These are phyloP conservation scores for Gymnodraco acuticeps DNA, from an alignment of 2,797 vertebrate genomes.

Conservation along the genomic window DNA sequence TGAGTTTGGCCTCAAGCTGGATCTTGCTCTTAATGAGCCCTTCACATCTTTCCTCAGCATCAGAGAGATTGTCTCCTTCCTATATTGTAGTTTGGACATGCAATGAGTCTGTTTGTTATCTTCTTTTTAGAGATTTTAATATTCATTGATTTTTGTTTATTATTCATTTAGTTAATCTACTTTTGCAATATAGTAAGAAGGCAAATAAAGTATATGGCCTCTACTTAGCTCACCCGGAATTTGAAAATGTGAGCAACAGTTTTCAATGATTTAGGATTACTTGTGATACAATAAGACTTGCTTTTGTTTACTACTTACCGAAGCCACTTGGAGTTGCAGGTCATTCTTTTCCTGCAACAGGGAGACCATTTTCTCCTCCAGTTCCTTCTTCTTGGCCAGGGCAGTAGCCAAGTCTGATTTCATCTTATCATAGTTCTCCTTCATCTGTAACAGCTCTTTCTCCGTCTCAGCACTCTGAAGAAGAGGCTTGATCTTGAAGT, in stretches of 20 bases:
- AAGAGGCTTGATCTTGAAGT: constrained; percentile 96
- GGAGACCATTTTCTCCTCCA: constrained; percentile 92
- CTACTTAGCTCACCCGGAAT: no score
- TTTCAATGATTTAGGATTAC: no score
- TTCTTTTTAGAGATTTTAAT: no score
- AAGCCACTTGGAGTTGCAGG: constrained; percentile 89
- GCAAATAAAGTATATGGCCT: no score
- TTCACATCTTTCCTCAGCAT: constrained; percentile 92
- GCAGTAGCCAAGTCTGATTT: constrained; percentile 85
- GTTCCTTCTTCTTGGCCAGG: constrained; percentile 89
- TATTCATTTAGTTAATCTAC: no score
- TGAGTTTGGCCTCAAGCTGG: constrained; percentile 90
- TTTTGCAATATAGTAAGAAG: no score
- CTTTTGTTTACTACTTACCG: constrained; percentile 80
- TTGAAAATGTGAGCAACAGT: no score
- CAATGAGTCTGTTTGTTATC: no score
- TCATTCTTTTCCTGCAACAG: constrained; percentile 93
- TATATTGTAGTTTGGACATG: constrained; percentile 40
- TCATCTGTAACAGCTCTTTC: constrained; percentile 90
- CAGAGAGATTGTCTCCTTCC: constrained; percentile 88
- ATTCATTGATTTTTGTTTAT: no score
- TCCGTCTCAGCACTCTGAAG: no score
- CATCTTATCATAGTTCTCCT: constrained; percentile 82
- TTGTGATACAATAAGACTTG: no score
- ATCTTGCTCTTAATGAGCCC: constrained; percentile 92